Evolutionary conservation across 1,140 invertebrate genomes (phyloP).

Genomic region (Nebria ingens): DNA sequence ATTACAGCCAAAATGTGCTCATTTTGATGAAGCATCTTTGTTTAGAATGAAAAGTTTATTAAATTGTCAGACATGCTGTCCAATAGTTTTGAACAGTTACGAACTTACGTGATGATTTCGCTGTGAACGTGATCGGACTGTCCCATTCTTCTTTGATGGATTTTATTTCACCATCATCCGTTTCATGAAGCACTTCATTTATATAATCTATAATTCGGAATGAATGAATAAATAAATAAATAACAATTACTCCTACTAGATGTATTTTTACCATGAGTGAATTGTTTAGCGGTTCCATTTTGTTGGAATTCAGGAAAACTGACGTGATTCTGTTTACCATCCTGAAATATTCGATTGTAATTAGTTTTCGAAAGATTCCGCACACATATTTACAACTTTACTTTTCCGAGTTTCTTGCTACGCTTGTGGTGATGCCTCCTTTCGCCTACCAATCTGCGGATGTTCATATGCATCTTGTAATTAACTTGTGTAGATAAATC

Average conservation of each 20-base stretch:
- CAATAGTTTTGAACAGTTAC: too few species aligned
- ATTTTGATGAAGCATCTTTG: too few species aligned
- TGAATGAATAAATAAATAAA: background rate
- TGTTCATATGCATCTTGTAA: conserved; percentile 86
- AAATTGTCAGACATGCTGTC: too few species aligned
- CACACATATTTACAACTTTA: too few species aligned
- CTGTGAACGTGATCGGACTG: conserved; percentile 76
- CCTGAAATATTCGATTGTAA: too few species aligned
- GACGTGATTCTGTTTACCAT: conserved; percentile 74
- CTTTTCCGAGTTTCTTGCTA: conserved; percentile 61
- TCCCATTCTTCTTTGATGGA: conserved; percentile 61
- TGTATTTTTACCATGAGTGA: conserved; percentile 64
- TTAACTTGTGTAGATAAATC: conserved; percentile 80
- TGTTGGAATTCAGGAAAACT: conserved; percentile 79
- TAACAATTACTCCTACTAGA: background rate
- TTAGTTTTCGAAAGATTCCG: too few species aligned
- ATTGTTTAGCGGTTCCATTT: conserved; percentile 74
- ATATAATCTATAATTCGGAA: conserved; percentile 54
- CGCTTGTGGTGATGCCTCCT: conserved; percentile 71
- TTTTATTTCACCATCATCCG: conserved; percentile 49
- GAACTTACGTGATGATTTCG: conserved; percentile 69
- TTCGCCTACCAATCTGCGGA: conserved; percentile 72
- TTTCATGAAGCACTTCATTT: conserved; percentile 66
- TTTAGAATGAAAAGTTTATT: too few species aligned
- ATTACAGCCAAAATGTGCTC: too few species aligned